phyloP scores from a whole-genome alignment of 1,140 invertebrate genomes.

The Agrypnia vestita region DNA sequence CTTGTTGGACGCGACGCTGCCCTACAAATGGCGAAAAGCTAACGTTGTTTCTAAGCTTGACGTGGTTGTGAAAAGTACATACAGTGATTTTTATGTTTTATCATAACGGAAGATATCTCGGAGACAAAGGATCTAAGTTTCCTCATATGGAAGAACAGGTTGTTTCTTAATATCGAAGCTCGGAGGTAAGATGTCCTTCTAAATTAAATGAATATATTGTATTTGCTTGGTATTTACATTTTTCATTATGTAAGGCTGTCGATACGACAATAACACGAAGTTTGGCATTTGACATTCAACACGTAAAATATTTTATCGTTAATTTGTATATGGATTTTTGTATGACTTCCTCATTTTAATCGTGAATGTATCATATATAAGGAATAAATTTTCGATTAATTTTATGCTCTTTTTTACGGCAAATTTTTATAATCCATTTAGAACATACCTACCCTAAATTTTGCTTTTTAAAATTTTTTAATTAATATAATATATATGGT shows the following conservation, averaged over 20 bases:
- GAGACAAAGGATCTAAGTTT: constrained; percentile 47
- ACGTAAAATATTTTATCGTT: too few species aligned
- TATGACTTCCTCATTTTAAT: too few species aligned
- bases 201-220: neutral
- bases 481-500: too few species aligned
- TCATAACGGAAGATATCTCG: constrained; percentile 44
- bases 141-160: constrained; percentile 42
- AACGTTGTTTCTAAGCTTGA: constrained; percentile 3
- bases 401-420: too few species aligned
- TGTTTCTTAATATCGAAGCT: neutral
- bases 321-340: too few species aligned
- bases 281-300: constrained; percentile 8
- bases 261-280: neutral
- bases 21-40: constrained; percentile 29
- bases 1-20: neutral
- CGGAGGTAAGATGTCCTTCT: constrained; percentile 30
- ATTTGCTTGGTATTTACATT: constrained; percentile 7
- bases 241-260: constrained; percentile 24
- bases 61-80: constrained; percentile 10
- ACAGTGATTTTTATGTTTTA: constrained; percentile 41
- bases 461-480: too few species aligned
- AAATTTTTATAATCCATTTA: too few species aligned
- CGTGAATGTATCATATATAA: too few species aligned
- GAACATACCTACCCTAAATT: too few species aligned
- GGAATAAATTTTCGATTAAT: too few species aligned